Base-by-base conservation (phyloP, 2,113 vertebrate species). In the Calyptomena viridis region DNA sequence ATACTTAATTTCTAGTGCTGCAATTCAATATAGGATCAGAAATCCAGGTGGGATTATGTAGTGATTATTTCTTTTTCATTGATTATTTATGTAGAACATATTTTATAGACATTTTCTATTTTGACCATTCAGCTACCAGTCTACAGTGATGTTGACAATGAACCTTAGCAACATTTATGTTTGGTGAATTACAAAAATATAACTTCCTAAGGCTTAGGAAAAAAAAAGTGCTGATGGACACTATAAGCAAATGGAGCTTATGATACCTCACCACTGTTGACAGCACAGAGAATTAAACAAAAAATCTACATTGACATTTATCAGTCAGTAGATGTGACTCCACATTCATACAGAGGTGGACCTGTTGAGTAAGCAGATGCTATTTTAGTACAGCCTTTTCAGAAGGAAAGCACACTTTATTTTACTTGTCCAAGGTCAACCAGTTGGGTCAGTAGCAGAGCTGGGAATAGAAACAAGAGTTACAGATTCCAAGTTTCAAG, bases 321-420 rank as follows among this genome's bases (percentile, higher is more conserved):
- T 90, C 73, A 49, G 60, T 81, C n/a, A 87, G 53, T 79, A 85
- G 67, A 69, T 76, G 19, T 80, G 69, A 83, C 40, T 92, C 30
- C 35, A 93, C 69, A 50, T 47, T 76, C 37, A 33, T 53, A 46
- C 35, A 40, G 85, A 92, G 64, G 47, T 64, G 66, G 71, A 72
- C 75, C 86, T 90, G 85, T 93, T 94, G 68, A 86, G 47, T 68
- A 96, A 93, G 77, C 66, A 94, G 72, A 80, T 30, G 37, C 78
- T 95, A 91, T 90, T 95, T 95, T 79, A 83, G 80, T 63, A 31
- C 27, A 66, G 78, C 25, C 67, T 92, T 93, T 97, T 95, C 71
- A 97, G 77, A 94, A 77, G 79, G 62, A 66, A 91, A 87, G 78
- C 63, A 83, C 33, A 42, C 56, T 87, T 94, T 95, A 83, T 89